These are phyloP conservation scores for Ametastegia equiseti DNA, from an alignment of 2,888 invertebrate species.

Conservation along the genomic window DNA sequence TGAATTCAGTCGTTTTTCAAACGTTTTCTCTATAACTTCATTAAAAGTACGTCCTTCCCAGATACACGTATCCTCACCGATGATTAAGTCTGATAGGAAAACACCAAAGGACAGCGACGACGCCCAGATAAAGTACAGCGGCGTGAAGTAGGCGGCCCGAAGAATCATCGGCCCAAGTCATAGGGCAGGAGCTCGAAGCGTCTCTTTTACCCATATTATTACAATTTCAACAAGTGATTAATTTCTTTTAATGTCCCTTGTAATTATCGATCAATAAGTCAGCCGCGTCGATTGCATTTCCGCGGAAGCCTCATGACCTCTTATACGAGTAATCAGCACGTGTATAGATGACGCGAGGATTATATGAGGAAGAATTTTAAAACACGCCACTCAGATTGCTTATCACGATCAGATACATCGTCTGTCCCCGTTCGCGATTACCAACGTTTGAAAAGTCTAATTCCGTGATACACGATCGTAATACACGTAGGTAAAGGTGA, in stretches of 20 bases:
- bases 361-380: background rate
- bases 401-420: background rate
- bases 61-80: conserved; percentile 63
- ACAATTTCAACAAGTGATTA: background rate
- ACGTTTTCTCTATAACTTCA: background rate
- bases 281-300: too few species aligned
- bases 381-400: background rate
- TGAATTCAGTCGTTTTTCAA: too few species aligned
- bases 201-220: conserved; percentile 18
- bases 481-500: background rate
- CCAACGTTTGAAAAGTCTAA: background rate
- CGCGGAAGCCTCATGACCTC: too few species aligned
- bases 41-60: background rate
- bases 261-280: too few species aligned
- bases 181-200: conserved; percentile 54
- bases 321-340: too few species aligned
- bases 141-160: conserved; percentile 63
- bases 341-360: background rate
- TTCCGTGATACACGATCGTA: background rate
- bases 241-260: background rate
- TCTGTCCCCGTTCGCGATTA: background rate
- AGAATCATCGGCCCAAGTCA: conserved; percentile 63
- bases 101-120: conserved; percentile 67
- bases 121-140: conserved; percentile 65
- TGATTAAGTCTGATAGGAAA: conserved; percentile 65